Percentiles rank a stretch among this genome's conserved stretches.
Evolutionary conservation across 2,797 vertebrate genomes (phyloP).

Genomic region (Pseudochirops corinnae): DNA sequence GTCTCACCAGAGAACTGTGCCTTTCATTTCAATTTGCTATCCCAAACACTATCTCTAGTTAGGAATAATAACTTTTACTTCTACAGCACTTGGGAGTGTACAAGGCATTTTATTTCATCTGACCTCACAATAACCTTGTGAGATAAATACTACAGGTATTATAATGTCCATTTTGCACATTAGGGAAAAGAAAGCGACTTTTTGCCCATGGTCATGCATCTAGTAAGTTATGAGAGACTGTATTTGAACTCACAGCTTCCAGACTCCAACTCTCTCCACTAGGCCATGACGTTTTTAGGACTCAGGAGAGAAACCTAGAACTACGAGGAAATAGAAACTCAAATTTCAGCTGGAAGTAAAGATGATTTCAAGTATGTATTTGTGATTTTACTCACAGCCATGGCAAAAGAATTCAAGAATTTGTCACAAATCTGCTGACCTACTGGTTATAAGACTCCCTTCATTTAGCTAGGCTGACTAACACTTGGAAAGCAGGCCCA

Average conservation of each 20-base stretch:
- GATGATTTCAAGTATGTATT: background rate
- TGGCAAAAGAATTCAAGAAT: background rate
- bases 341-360: background rate
- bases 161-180: background rate
- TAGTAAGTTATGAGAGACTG: background rate
- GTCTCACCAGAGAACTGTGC: background rate
- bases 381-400: background rate
- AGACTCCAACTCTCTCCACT: background rate
- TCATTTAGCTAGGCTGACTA: background rate
- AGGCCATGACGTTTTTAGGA: background rate
- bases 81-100: background rate
- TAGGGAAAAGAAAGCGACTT: background rate
- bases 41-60: background rate
- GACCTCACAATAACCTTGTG: background rate
- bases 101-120: background rate
- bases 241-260: background rate
- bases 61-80: background rate
- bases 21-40: background rate
- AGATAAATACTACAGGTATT: background rate
- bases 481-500: background rate
- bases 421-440: background rate
- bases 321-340: background rate
- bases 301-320: background rate
- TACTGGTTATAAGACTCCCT: background rate
- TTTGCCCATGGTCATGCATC: background rate